Conservation (phyloP, 1,140 invertebrate genomes). For the Teleogryllus occipitalis region DNA sequence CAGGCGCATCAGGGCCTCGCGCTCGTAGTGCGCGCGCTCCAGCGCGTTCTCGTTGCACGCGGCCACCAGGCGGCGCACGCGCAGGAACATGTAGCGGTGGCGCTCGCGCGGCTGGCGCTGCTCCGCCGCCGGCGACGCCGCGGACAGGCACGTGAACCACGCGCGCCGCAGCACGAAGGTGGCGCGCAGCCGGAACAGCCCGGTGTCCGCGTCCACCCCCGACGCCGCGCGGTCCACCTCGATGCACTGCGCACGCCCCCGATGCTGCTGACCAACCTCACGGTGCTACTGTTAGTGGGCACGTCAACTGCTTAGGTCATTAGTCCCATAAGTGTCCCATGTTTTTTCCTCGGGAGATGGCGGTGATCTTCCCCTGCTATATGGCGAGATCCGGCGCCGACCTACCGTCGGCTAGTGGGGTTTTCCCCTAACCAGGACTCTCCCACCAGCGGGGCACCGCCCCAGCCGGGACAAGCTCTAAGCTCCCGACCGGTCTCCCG, state of each 20-base stretch:
- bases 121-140: conserved; percentile 29
- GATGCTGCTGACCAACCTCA: too few relatives aligned
- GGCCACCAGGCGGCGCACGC: conserved; percentile 34
- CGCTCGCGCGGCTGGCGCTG: conserved; percentile 35
- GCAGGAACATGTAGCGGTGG: conserved; percentile 38
- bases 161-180: conserved; percentile 35
- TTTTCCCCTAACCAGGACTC: too few relatives aligned
- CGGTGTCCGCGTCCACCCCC: conserved; percentile 15
- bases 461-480: too few relatives aligned
- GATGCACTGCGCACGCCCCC: conserved; percentile 20
- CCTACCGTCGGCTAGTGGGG: too few relatives aligned
- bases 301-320: too few relatives aligned
- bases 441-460: too few relatives aligned
- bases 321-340: too few relatives aligned
- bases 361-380: too few relatives aligned
- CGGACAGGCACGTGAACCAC: conserved; percentile 37
- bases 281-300: too few relatives aligned
- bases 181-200: conserved; percentile 32
- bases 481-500: too few relatives aligned
- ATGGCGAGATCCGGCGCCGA: too few relatives aligned
- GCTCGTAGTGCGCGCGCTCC: conserved; percentile 32
- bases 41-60: conserved; percentile 35
- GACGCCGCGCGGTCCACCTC: conserved; percentile 26
- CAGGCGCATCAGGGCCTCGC: conserved; percentile 27
- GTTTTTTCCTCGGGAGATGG: too few relatives aligned